Percentiles rank a stretch among this genome's conserved stretches.
Evolutionary conservation across 2,888 invertebrate species (phyloP).

Genomic region (Thelaira solivaga): DNA sequence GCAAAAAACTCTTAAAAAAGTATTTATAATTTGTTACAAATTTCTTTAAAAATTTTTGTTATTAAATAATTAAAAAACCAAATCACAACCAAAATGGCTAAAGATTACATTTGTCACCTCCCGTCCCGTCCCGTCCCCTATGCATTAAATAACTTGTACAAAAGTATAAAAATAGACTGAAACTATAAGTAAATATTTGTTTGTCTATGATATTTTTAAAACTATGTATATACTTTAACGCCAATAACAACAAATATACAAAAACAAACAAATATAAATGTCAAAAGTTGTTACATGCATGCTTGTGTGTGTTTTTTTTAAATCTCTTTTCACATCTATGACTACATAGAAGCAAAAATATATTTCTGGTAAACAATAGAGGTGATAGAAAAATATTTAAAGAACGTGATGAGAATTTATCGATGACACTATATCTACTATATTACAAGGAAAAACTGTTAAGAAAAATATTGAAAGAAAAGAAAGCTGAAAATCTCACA

Average conservation of each 20-base stretch:
- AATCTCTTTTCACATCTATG: neutral
- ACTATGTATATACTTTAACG: conserved; percentile 19
- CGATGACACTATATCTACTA: conserved; percentile 57
- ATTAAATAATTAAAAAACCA: too few relatives aligned
- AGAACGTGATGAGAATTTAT: conserved; percentile 76
- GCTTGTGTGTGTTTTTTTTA: neutral
- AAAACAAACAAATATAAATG: conserved; percentile 42
- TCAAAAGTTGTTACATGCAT: conserved; percentile 37
- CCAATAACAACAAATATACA: conserved; percentile 36
- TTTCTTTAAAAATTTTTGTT: too few relatives aligned
- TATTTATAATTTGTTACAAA: too few relatives aligned
- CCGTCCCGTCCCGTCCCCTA: too few relatives aligned
- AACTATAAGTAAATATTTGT: conserved; percentile 29
- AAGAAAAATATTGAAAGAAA: conserved; percentile 12
- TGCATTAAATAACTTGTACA: neutral
- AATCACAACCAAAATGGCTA: too few relatives aligned
- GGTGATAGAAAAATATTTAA: conserved; percentile 74
- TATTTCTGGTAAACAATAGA: conserved; percentile 56
- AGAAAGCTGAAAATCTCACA: conserved; percentile 22
- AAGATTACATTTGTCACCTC: conserved; percentile 10
- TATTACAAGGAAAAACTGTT: conserved; percentile 1
- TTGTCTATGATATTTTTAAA: conserved; percentile 37
- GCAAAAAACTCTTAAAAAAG: too few relatives aligned
- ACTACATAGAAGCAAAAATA: conserved; percentile 6
- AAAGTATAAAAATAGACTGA: neutral